Percentiles rank a stretch among this genome's conserved stretches.
Conservation (phyloP, 2,888 invertebrate genomes). For the Seladonia tumulorum region DNA sequence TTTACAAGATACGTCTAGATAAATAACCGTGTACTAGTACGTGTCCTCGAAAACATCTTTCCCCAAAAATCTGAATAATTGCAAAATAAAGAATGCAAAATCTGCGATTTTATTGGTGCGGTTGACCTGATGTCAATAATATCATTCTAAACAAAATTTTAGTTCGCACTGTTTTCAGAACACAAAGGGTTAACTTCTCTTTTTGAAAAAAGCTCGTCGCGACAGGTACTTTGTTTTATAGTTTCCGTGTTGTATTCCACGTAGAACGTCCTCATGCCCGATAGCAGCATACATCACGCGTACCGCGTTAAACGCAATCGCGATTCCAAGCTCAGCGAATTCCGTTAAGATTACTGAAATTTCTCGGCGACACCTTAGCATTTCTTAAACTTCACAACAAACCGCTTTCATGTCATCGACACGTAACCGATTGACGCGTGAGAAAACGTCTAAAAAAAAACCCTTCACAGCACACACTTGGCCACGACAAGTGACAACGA, state of each 20-base stretch:
- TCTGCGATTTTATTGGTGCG: neutral
- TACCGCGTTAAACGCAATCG: neutral
- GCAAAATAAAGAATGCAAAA: neutral
- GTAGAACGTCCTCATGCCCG: neutral
- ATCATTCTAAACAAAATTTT: neutral
- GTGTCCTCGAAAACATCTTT: too few species aligned
- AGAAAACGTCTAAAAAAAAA: neutral
- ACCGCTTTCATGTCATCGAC: neutral
- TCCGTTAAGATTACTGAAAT: neutral
- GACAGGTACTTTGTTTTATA: neutral
- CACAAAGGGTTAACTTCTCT: neutral
- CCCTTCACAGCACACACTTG: neutral
- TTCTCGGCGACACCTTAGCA: constrained; percentile 1
- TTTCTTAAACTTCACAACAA: neutral
- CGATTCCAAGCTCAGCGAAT: neutral
- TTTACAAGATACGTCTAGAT: too few species aligned
- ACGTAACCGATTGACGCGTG: neutral
- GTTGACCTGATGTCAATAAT: neutral
- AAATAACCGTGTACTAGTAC: too few species aligned
- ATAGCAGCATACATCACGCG: neutral
- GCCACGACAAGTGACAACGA: neutral
- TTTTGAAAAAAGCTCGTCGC: neutral
- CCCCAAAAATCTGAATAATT: neutral
- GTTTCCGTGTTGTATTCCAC: neutral
- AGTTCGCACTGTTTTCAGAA: neutral